phyloP scores from a whole-genome alignment of 1,140 invertebrate genomes.

The Zaprionus nigranus region DNA sequence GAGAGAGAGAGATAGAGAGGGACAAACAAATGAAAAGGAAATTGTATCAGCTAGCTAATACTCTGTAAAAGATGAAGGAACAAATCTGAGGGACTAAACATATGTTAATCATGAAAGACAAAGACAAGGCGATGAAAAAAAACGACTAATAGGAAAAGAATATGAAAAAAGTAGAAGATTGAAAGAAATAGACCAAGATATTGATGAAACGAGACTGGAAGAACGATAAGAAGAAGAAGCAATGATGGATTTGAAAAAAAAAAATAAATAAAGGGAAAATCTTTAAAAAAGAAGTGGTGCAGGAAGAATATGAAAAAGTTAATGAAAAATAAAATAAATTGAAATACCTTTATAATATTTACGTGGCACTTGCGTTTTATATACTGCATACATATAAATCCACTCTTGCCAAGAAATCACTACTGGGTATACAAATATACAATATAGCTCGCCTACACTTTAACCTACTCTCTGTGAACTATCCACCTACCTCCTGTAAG shows the following conservation, averaged over 20 bases:
- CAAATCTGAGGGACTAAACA: too few species aligned
- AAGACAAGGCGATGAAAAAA: not conserved
- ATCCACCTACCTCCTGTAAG: not conserved
- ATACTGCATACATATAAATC: too few species aligned
- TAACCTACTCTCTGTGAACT: not conserved
- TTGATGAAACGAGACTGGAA: too few species aligned
- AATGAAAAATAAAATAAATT: not conserved
- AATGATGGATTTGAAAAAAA: too few species aligned
- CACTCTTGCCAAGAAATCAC: too few species aligned
- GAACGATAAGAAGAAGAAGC: too few species aligned
- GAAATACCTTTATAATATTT: too few species aligned
- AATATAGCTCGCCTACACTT: not conserved
- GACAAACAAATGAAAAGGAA: not conserved
- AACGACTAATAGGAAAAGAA: too few species aligned
- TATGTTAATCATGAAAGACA: too few species aligned
- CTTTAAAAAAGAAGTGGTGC: not conserved
- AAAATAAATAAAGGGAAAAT: not conserved
- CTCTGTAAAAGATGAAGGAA: not conserved
- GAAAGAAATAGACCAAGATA: not conserved
- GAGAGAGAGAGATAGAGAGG: not conserved
- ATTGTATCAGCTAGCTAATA: not conserved
- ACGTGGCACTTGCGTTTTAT: too few species aligned
- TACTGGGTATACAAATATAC: not conserved
- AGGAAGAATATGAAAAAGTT: too few species aligned
- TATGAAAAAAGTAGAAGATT: not conserved